Base-by-base conservation (phyloP, 2,888 invertebrate species). In the Drosophila neutralis region DNA sequence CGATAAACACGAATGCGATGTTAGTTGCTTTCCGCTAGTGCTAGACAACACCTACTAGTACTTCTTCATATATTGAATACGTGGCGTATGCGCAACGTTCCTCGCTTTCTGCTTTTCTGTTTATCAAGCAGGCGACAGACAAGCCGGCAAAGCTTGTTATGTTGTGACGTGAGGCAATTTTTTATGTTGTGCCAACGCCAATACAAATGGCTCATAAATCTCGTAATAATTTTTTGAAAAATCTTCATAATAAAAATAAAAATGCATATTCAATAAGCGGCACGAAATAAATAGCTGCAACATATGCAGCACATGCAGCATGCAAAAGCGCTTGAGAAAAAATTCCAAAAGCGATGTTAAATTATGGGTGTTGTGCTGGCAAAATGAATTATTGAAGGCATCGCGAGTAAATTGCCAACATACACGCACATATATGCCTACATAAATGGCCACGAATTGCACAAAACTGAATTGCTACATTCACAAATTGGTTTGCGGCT, bases 1-100 rank as follows among this genome's bases (percentile, higher is more conserved):
- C 70, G 83, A 83, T 83, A 83, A 75, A 81, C 83, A 82, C 81
- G 81, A 77, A 57, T 68, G 52, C 53, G 63, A 75, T 62, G 82
- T 72, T 82, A 74, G 69, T 69, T 74, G 58, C 51, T 49, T 27
- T 29, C 42, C 36, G 51, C 73, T 67, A 75, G 79, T 70, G 67
- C 24, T 59, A 38, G 57, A 56, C 40, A 8, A 68, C 42, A 18
- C 31, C 42, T n/a, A 36, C 40, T 27, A 24, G 13, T 52, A 35
- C 42, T 35, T 35, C 38, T 35, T 36, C 40, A 67, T 31, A 21
- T 10, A 59, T 11, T 27, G 15, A 45, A 64, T 35, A 64, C 79
- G 56, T 61, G 70, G 70, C 79, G 79, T 68, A 70, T 78, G 67
- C 69, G 58, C 70, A 79, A 70, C 58, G 53, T 52, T 29, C 7